Conservation (phyloP, 2,113 vertebrate genomes). For the Cinclus mexicanus region DNA sequence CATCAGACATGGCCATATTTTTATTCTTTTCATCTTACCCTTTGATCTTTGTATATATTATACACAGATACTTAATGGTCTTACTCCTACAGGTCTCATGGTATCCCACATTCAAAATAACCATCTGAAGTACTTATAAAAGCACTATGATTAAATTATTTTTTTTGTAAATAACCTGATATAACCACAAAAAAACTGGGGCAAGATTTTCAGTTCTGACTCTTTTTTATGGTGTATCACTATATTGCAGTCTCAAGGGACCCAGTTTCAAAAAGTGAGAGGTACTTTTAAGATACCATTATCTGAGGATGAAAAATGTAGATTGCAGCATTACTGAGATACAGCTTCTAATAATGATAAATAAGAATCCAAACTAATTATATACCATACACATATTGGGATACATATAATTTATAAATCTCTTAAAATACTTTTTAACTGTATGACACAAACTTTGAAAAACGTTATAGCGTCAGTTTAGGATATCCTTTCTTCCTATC, state of each 20-base stretch:
- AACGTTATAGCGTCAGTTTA: not conserved
- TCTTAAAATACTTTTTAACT: not conserved
- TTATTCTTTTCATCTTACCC: slow-evolving; percentile 35
- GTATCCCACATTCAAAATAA: not conserved
- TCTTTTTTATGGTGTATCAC: not conserved
- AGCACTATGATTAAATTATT: not conserved
- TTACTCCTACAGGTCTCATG: not conserved
- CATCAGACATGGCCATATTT: not conserved
- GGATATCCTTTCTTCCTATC: not conserved
- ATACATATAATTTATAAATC: not conserved
- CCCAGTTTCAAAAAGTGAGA: not conserved
- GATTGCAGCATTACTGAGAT: not conserved
- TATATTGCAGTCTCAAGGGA: not conserved
- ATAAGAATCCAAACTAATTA: not conserved
- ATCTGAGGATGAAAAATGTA: not conserved
- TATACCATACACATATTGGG: not conserved
- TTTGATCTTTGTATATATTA: slow-evolving; percentile 26
- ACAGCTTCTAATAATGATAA: not conserved
- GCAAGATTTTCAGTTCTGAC: not conserved
- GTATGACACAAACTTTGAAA: not conserved
- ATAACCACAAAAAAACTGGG: not conserved
- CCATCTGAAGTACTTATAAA: not conserved
- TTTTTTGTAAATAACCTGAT: not conserved
- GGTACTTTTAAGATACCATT: not conserved
- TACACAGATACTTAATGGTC: not conserved